Base-by-base conservation (phyloP, 1,140 invertebrate species). In the Lordiphosa clarofinis region DNA sequence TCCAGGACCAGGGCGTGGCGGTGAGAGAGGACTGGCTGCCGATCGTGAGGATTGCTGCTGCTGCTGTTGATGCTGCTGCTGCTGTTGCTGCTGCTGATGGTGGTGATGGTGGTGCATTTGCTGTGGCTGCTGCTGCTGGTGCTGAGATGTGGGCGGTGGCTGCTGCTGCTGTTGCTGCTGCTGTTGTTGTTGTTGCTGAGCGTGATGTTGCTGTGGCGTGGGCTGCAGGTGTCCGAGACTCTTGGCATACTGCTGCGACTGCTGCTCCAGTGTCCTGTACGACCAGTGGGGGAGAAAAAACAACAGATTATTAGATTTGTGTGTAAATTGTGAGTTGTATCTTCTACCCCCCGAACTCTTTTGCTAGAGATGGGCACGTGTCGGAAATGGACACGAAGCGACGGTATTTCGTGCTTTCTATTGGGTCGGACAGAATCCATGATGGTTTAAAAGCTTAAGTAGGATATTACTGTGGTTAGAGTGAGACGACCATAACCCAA, bases 21-120 rank as follows among this genome's bases (percentile, higher is more conserved):
- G 87, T 19, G 87, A 88, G 43, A 89, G 39, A 13, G 87, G 87
- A 76, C 87, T 88, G 65, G 87, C 86, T 66, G 67, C 87, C 43
- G 87, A 73, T 44, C 87, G 69, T 13, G 81, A 76, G 15, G 62
- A 69, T 59, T 87, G 73, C 43, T 69, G 81, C 39, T 86, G 87
- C 12, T 82, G 84, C 0, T 82, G 65, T 0, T 73, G 78, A 0
- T 87, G 75, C 0, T 81, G 67, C 0, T 76, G 69, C 0, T 81
- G 74, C 0, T 66, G 64, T 0, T 81, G 75, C 0, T 72, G 71
- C 0, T 78, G 73, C 3, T 74, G 71, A 0, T 81, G 76, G 0
- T 57, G 56, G 8, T 67, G 67, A 6, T 70, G 66, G 35, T 72
- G 72, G 10, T 73, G 75, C 1, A 63, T 69, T 4, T 61, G 72